Base-by-base conservation (phyloP, 2,888 invertebrate genomes). In the Drosophila diplacantha region DNA sequence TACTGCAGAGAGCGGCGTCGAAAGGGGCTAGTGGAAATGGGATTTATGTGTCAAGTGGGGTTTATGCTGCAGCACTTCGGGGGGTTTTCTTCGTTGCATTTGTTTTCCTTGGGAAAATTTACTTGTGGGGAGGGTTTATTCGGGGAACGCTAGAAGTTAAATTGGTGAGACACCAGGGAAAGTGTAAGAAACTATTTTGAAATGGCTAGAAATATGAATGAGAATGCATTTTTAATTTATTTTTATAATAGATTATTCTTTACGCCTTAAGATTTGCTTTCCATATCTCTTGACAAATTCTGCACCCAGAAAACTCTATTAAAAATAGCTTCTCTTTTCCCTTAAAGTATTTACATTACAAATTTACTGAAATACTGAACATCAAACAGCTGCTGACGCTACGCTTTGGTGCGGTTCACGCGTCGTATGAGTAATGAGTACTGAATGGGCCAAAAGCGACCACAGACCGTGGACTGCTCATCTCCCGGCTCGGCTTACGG, bases 391-490 rank as follows among this genome's bases (percentile, higher is more conserved):
- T 26, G 34, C 16, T 32, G 35, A 35, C 32, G 39, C 34, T 16
- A 26, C 31, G 50, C 60, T 57, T 44, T 57, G 69, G 38, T 39
- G 22, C 52, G 63, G 69, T 41, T 39, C 32, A 74, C 56, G 64
- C 69, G 71, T 75, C 78, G 78, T 76, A 78, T 78, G 78, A 74
- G 74, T 75, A 75, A 78, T 78, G 78, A 63, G 74, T 78, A 74
- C 74, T 76, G 71, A 78, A 78, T 66, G 64, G 60, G 61, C 63
- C 63, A 62, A 68, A 73, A 60, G 56, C 71, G 31, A 44, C 55
- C 38, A 34, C 50, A 61, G 58, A 43, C 46, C 46, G 59, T 52
- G 57, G 72, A 72, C 73, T 50, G 72, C 57, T 58, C 63, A 65
- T 56, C 64, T 58, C 46, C 31, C 49, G 62, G 62, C 56, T 55